Base-by-base conservation (phyloP, 2,797 vertebrate species). In the Sebastes wilsoni region DNA sequence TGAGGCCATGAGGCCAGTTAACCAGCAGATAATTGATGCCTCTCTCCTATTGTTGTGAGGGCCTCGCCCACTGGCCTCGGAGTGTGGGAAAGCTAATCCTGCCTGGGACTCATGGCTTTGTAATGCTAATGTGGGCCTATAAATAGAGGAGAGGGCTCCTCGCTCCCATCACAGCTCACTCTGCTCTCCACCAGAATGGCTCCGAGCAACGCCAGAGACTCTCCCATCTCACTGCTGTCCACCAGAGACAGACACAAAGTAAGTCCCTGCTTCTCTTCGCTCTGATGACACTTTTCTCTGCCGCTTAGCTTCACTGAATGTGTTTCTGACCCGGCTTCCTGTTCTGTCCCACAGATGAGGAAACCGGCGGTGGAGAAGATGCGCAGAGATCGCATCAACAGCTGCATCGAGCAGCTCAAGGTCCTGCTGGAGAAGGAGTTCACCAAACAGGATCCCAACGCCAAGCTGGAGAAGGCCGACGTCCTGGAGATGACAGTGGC, bases 311-410 rank as follows among this genome's bases (percentile, higher is more conserved):
- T 46, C 42, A 46, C 42, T 46, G 42, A 46, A 46, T 18, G 42
- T 46, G 42, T 46, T 46, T 46, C 6, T 46, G 42, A 46, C 16
- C 42, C 14, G 16, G 42, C 42, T 18, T 46, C 42, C 42, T 46
- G 14, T 18, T 46, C 16, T 18, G 42, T 46, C 16, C 6, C 42
- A 46, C 68, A 98, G 97, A 66, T 97, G 65, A 95, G 97, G 79
- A 97, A 98, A 80, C 97, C 97, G 9, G 34, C 94, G 2, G 95
- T 97, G 82, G 96, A 96, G 84, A 97, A 97, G 88, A 95, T 96
- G 94, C 96, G 95, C 58, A 79, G 95, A 76, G 96, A 96, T 86
- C 95, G 95, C 72, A 96, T 96, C 88, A 97, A 97, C 92, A 93
- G 77, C 87, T 95, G 95, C 91, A 96, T 96, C 25, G 95, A 96